These are phyloP conservation scores for Telenomus remus DNA, from an alignment of 1,140 invertebrate genomes.

Conservation along the genomic window DNA sequence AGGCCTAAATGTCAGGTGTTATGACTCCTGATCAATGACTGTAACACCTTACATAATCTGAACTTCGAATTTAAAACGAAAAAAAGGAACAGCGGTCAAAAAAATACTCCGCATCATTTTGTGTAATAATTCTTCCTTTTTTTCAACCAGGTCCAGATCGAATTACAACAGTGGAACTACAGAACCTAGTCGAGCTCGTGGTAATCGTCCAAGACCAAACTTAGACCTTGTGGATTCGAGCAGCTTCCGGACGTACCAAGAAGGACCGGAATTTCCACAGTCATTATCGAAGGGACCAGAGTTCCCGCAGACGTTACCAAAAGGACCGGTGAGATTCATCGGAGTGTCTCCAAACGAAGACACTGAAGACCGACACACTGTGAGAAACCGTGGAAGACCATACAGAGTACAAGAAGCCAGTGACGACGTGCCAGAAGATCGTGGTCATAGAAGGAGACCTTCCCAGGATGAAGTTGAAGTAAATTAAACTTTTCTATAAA, in stretches of 20 bases:
- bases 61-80: too few species aligned
- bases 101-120: background rate
- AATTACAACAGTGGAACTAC: conserved; percentile 72
- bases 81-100: too few species aligned
- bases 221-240: conserved; percentile 86
- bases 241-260: conserved; percentile 84
- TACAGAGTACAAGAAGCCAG: conserved; percentile 63
- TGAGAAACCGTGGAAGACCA: conserved; percentile 61
- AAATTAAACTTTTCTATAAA: too few species aligned
- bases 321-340: conserved; percentile 77
- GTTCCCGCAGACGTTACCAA: conserved; percentile 66
- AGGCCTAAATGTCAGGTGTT: background rate
- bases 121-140: conserved; percentile 6
- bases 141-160: conserved; percentile 64
- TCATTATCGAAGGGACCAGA: conserved; percentile 48
- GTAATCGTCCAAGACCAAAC: conserved; percentile 80
- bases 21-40: too few species aligned
- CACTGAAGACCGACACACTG: conserved; percentile 65
- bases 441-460: conserved; percentile 63
- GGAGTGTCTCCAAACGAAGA: conserved; percentile 78
- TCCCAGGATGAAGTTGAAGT: conserved; percentile 56
- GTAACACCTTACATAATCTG: too few species aligned
- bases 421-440: conserved; percentile 61
- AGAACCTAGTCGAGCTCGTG: conserved; percentile 73
- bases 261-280: conserved; percentile 75